These are phyloP conservation scores for Amphipyra berbera DNA, from an alignment of 2,888 invertebrate species.

Conservation along the genomic window DNA sequence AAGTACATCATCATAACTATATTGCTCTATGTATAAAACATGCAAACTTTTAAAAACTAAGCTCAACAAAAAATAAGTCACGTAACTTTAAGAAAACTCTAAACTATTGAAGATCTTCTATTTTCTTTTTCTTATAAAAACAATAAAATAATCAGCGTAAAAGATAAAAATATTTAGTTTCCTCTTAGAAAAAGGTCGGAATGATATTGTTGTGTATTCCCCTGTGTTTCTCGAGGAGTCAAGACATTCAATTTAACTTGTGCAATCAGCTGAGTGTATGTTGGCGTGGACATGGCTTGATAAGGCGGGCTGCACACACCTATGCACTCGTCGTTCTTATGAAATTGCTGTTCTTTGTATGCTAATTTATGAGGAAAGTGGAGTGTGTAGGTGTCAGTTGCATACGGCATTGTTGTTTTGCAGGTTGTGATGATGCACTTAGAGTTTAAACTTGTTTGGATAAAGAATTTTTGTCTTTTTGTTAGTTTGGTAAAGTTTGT, in stretches of 20 bases:
- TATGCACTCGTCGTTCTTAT: slow-evolving; percentile 5
- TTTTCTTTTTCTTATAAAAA: not conserved
- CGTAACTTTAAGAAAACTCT: too few relatives aligned
- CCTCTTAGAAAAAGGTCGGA: slow-evolving; percentile 13
- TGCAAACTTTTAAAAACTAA: too few relatives aligned
- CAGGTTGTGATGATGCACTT: not conserved
- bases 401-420: not conserved
- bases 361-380: slow-evolving; percentile 1
- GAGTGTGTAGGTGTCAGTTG: not conserved
- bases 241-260: slow-evolving; percentile 64
- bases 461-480: too few relatives aligned
- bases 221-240: slow-evolving; percentile 23
- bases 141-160: not conserved
- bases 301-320: not conserved
- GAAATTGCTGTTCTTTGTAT: slow-evolving; percentile 8
- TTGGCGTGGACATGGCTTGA: slow-evolving; percentile 26
- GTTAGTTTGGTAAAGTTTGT: too few relatives aligned
- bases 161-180: slow-evolving; percentile 2
- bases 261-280: slow-evolving; percentile 60
- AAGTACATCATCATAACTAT: too few relatives aligned
- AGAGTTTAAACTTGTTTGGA: too few relatives aligned
- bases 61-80: too few relatives aligned
- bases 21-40: too few relatives aligned
- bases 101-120: too few relatives aligned
- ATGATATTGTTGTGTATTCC: slow-evolving; percentile 27